These are phyloP conservation scores for Pionites leucogaster DNA, from an alignment of 2,113 vertebrate species.

Conservation along the genomic window DNA sequence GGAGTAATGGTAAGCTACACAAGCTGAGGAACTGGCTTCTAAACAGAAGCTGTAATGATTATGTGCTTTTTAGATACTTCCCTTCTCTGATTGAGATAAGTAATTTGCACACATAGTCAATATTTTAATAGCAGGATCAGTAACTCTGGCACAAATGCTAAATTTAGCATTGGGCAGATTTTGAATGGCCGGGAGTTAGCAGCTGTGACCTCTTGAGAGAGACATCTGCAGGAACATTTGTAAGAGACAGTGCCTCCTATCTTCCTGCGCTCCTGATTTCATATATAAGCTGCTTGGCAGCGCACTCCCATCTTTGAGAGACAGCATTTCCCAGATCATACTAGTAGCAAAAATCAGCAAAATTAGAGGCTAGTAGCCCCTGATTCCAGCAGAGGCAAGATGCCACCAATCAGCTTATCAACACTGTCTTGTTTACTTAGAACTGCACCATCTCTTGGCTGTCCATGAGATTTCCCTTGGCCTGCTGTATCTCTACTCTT, in stretches of 20 bases:
- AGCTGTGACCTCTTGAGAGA: conserved; percentile 61
- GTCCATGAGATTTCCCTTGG: background rate
- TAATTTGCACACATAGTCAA: conserved; percentile 19
- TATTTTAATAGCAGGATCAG: conserved; percentile 56
- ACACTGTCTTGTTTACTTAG: background rate
- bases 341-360: background rate
- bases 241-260: conserved; percentile 18
- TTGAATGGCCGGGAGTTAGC: conserved; percentile 41
- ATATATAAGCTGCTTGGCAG: background rate
- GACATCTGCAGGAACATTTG: conserved; percentile 50
- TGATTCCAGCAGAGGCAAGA: background rate
- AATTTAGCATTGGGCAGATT: conserved; percentile 25
- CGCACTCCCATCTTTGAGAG: background rate
- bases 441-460: background rate
- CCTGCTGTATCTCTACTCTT: background rate
- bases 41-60: background rate
- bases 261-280: conserved; percentile 18
- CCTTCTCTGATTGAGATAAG: background rate
- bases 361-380: background rate
- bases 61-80: background rate
- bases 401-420: background rate
- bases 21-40: background rate
- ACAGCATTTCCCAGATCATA: background rate
- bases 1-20: background rate
- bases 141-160: conserved; percentile 23